Evolutionary conservation across 2,113 vertebrate species (phyloP).

Genomic region (Serinus canaria): DNA sequence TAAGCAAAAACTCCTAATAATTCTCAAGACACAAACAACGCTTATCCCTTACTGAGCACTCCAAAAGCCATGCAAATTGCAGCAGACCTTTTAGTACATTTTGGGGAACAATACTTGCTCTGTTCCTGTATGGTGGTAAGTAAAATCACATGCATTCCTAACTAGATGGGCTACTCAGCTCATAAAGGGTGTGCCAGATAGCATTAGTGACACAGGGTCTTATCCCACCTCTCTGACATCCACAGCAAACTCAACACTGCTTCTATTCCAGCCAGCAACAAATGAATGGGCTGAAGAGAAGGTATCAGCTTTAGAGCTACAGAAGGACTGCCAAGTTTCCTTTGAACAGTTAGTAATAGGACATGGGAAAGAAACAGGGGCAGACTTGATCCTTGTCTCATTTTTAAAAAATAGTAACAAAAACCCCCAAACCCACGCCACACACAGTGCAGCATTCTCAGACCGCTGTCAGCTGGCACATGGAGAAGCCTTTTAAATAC

Average conservation of each 20-base stretch:
- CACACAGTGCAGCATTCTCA: background rate
- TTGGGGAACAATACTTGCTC: background rate
- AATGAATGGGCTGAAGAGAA: background rate
- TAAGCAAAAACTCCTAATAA: background rate
- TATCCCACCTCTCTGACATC: background rate
- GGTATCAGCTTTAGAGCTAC: background rate
- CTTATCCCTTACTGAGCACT: background rate
- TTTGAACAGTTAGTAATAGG: background rate
- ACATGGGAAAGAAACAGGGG: background rate
- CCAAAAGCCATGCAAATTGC: background rate
- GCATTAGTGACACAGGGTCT: background rate
- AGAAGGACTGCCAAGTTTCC: background rate
- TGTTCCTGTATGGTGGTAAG: background rate
- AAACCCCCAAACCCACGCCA: background rate
- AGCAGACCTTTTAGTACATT: background rate
- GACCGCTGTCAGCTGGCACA: rapidly evolving
- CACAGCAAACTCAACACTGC: background rate
- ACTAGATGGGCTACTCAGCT: background rate
- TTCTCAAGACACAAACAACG: background rate
- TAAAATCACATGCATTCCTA: background rate
- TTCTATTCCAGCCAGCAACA: background rate
- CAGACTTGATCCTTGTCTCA: background rate
- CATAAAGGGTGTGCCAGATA: background rate
- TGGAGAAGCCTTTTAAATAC: background rate
- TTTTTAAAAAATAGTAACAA: background rate